These are phyloP conservation scores for Petrocephalus zakoni DNA, from an alignment of 2,113 vertebrate species.

Conservation along the genomic window DNA sequence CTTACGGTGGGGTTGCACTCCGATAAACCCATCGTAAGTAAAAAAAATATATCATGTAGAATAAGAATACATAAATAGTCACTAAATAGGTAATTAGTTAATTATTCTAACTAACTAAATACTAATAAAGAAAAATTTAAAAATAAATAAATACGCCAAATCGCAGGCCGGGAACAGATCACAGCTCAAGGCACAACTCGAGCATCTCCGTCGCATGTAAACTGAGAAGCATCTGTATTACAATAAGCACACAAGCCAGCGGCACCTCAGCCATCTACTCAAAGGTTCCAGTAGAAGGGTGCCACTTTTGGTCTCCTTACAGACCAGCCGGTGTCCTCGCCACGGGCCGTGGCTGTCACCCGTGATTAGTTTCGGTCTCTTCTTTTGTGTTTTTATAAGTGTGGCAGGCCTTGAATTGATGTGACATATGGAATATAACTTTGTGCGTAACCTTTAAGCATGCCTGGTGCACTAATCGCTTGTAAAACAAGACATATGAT, in stretches of 20 bases:
- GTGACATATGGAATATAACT: slow-evolving; percentile 2
- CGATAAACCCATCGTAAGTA: not conserved
- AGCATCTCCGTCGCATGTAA: not conserved
- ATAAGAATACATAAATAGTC: not conserved
- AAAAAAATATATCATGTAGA: not conserved
- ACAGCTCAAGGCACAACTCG: not conserved
- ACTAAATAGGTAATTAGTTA: no score
- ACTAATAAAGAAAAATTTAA: not conserved
- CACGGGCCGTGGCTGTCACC: not conserved
- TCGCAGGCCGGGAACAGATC: no score
- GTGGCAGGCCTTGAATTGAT: slow-evolving; percentile 8
- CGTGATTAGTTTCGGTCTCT: not conserved
- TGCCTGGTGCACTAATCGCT: not conserved
- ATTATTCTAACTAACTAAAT: not conserved
- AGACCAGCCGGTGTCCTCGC: not conserved
- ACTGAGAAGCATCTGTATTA: not conserved
- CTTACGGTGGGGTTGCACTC: not conserved
- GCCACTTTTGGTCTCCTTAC: not conserved
- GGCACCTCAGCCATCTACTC: not conserved
- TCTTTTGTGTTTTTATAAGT: slow-evolving; percentile 18
- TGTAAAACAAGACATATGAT: slow-evolving; percentile 15
- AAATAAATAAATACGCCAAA: no score
- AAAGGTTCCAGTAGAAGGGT: not conserved
- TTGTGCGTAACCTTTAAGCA: not conserved
- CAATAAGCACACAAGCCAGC: not conserved